A percentile compares a stretch with the other conserved stretches of the same genome.
Evolutionary conservation across 2,113 vertebrate genomes (phyloP).

Genomic region (Theristicus caerulescens): DNA sequence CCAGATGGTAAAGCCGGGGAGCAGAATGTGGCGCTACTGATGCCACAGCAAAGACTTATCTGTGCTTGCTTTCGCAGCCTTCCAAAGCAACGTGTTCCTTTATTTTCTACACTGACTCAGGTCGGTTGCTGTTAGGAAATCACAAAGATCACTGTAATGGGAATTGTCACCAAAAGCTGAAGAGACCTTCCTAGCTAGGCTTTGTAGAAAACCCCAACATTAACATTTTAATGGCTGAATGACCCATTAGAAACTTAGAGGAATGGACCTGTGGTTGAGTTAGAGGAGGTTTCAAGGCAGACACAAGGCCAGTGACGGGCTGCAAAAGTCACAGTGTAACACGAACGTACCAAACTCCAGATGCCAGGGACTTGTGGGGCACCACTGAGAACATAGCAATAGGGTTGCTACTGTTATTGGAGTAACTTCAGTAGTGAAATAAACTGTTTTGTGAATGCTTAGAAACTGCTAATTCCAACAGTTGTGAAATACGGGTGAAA

Average conservation of each 20-base stretch:
- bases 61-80: not conserved
- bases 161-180: fast-evolving
- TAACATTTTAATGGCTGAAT: not conserved
- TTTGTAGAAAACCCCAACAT: not conserved
- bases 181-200: not conserved
- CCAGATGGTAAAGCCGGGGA: not conserved
- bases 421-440: not conserved
- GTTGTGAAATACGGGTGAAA: not conserved
- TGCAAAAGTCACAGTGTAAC: not conserved
- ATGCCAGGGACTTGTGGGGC: not conserved
- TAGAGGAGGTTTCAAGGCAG: not conserved
- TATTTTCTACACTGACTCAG: not conserved
- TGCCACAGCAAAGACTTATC: not conserved
- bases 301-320: not conserved
- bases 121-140: not conserved
- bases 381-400: not conserved
- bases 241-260: not conserved
- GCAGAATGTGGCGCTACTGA: not conserved
- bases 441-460: not conserved
- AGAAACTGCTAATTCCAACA: not conserved
- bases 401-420: not conserved
- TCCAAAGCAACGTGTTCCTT: not conserved
- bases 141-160: not conserved
- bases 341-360: fast-evolving
- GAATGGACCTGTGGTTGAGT: not conserved